Evolutionary conservation across 2,113 vertebrate species (phyloP).

Genomic region (Kryptolebias marmoratus): DNA sequence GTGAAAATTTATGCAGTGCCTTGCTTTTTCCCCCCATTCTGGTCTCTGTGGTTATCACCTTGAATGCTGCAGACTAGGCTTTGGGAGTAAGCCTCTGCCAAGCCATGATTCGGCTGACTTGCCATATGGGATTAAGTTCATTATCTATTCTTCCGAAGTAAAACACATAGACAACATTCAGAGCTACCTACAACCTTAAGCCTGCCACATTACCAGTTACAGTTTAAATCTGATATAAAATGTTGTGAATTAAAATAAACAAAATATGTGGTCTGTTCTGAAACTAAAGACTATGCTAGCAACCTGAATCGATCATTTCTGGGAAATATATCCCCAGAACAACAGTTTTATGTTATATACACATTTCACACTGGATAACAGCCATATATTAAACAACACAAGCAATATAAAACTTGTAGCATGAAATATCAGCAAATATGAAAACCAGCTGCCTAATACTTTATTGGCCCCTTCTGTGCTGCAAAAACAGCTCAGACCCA

Average conservation of each 20-base stretch:
- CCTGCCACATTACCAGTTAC: slow-evolving; percentile 33
- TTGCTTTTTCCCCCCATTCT: slow-evolving; percentile 40
- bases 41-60: slow-evolving; percentile 54
- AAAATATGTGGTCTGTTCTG: slow-evolving; percentile 21
- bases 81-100: slow-evolving; percentile 50
- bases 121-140: slow-evolving; percentile 60
- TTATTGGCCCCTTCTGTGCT: not conserved
- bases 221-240: slow-evolving; percentile 25
- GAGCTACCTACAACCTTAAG: slow-evolving; percentile 29
- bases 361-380: not conserved
- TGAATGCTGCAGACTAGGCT: slow-evolving; percentile 42
- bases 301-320: not conserved
- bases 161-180: slow-evolving; percentile 29
- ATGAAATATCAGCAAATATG: not conserved
- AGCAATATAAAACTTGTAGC: too few relatives aligned
- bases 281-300: slow-evolving; percentile 2
- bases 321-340: not conserved
- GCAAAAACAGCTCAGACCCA: not conserved
- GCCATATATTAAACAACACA: not conserved
- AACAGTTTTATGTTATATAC: not conserved
- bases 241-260: slow-evolving; percentile 43
- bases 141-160: slow-evolving; percentile 62
- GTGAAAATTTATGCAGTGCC: slow-evolving; percentile 56
- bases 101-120: slow-evolving; percentile 57
- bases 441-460: not conserved